Conservation (phyloP, 2,888 invertebrate genomes). For the Congeria kusceri region DNA sequence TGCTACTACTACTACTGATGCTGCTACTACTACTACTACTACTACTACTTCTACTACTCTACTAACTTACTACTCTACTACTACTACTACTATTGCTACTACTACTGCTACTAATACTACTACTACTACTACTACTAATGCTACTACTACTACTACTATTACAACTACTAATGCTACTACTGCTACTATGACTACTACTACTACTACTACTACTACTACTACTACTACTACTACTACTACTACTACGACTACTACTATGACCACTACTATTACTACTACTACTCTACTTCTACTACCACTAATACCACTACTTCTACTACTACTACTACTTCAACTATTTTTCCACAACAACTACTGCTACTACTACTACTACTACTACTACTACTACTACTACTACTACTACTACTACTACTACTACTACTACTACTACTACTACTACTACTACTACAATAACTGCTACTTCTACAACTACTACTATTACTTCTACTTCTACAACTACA, state of each 20-base stretch:
- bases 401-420: slow-evolving; percentile 33
- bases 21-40: slow-evolving; percentile 22
- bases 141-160: no score
- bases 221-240: slow-evolving; percentile 51
- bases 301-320: background rate
- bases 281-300: background rate
- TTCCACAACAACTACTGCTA: slow-evolving; percentile 43
- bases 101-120: no score
- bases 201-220: slow-evolving; percentile 45
- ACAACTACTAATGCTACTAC: no score
- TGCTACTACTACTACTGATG: no score
- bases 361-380: slow-evolving; percentile 39
- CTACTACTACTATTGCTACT: slow-evolving; percentile 26
- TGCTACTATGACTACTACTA: slow-evolving; percentile 18
- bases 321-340: slow-evolving; percentile 6
- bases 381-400: slow-evolving; percentile 49
- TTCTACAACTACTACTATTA: no score
- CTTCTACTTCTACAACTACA: no score
- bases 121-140: no score
- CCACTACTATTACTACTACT: slow-evolving; percentile 44
- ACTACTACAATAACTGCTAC: background rate
- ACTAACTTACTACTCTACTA: slow-evolving; percentile 15
- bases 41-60: slow-evolving; percentile 32
- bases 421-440: slow-evolving; percentile 6
- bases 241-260: slow-evolving; percentile 22